These are phyloP conservation scores for Carapus acus DNA, from an alignment of 2,797 vertebrate species.

Conservation along the genomic window DNA sequence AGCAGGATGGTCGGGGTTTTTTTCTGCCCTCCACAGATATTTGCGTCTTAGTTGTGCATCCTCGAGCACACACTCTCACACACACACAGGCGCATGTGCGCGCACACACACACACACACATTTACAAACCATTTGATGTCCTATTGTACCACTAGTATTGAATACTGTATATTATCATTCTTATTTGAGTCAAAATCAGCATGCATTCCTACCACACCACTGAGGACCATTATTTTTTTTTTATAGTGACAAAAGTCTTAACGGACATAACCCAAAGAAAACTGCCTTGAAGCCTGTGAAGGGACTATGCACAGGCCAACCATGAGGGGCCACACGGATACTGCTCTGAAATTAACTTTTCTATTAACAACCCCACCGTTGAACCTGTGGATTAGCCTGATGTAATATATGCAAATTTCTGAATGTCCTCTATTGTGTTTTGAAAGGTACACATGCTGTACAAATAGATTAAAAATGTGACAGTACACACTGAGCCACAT, in stretches of 20 bases:
- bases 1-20: constrained; percentile 35
- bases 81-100: constrained; percentile 30
- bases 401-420: constrained; percentile 41
- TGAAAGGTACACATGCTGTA: constrained; percentile 6
- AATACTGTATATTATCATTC: constrained; percentile 59
- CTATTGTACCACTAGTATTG: constrained; percentile 63
- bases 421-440: constrained; percentile 20
- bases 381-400: constrained; percentile 56
- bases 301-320: constrained; percentile 30
- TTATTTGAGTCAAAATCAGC: constrained; percentile 48
- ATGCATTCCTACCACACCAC: constrained; percentile 56
- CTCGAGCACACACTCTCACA: constrained; percentile 17
- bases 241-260: constrained; percentile 49
- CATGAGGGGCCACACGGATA: constrained; percentile 33
- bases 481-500: too few species aligned
- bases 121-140: constrained; percentile 34
- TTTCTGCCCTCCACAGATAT: constrained; percentile 40
- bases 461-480: too few species aligned
- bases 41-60: constrained; percentile 50
- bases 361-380: constrained; percentile 27
- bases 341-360: constrained; percentile 23
- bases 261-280: constrained; percentile 57
- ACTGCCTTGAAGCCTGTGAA: constrained; percentile 51
- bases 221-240: constrained; percentile 58
- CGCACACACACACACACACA: constrained; percentile 28